A percentile compares a stretch with the other conserved stretches of the same genome.
Conservation (phyloP, 2,797 vertebrate genomes). For the Alcedo quadribrachys region DNA sequence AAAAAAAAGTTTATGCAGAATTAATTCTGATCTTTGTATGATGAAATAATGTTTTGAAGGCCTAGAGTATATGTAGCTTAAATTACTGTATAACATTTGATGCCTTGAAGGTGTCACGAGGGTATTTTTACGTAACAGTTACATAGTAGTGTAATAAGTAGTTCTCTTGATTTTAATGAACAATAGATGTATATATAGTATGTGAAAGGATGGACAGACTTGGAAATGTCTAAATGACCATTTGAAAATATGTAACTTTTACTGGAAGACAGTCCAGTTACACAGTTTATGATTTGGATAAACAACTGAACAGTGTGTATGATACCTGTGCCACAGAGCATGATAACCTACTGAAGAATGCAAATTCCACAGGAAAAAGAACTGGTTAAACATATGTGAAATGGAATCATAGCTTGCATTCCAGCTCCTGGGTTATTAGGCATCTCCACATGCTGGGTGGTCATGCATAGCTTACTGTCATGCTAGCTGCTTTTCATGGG, state of each 20-base stretch:
- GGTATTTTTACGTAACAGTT: background rate
- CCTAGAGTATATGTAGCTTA: background rate
- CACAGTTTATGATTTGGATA: background rate
- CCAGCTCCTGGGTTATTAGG: background rate
- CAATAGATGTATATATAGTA: background rate
- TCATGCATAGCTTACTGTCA: background rate
- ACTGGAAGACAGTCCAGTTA: background rate
- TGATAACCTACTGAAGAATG: background rate
- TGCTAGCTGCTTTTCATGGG: background rate
- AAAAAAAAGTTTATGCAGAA: background rate
- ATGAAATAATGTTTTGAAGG: background rate
- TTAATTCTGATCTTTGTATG: background rate
- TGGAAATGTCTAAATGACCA: background rate
- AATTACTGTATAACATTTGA: background rate
- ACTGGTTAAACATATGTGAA: background rate
- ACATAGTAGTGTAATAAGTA: background rate
- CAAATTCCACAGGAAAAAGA: background rate
- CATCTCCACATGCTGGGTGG: background rate
- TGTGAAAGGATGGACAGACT: background rate
- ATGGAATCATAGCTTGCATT: background rate
- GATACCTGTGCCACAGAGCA: background rate
- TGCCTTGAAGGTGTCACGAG: background rate
- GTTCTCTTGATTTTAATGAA: background rate
- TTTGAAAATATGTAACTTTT: background rate
- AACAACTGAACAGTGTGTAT: background rate